Evolutionary conservation across 37 sponge, comb jelly and placozoan species (phyloP).

Genomic region (Tethya wilhelma): DNA sequence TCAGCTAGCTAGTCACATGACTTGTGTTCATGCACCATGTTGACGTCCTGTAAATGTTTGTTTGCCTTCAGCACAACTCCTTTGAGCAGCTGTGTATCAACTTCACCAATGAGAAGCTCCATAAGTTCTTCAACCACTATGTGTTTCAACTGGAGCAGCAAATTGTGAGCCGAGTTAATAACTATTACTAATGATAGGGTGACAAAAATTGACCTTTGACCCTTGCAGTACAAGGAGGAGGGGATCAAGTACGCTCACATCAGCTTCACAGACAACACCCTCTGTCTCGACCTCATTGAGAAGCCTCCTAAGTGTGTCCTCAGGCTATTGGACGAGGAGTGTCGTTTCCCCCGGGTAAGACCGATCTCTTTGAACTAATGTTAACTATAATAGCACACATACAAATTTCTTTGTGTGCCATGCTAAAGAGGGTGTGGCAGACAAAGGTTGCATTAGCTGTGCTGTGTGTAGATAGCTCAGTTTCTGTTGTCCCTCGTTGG

Average conservation of each 20-base stretch:
- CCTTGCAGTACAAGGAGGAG: slow-evolving; percentile 82
- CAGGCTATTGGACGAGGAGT: slow-evolving; percentile 92
- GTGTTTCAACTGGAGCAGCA: slow-evolving; percentile 91
- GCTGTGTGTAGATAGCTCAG: neutral
- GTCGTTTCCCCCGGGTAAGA: slow-evolving; percentile 89
- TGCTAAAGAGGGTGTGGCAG: neutral
- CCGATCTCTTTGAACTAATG: neutral
- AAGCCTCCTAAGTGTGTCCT: slow-evolving; percentile 94
- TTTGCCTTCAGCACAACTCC: slow-evolving; percentile 89
- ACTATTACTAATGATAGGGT: neutral
- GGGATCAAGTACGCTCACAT: slow-evolving; percentile 94
- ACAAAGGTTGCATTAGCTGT: neutral
- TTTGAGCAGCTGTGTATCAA: slow-evolving; percentile 99
- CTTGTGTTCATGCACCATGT: neutral
- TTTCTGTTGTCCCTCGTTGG: neutral
- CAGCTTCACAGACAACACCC: slow-evolving; percentile 93
- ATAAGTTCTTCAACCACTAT: slow-evolving; percentile 97
- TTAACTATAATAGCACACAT: neutral
- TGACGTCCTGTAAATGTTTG: neutral
- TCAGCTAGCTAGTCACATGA: neutral
- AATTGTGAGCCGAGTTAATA: slow-evolving; percentile 61
- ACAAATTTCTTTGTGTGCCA: neutral
- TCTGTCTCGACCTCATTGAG: slow-evolving; percentile 92
- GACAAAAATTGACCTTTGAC: neutral
- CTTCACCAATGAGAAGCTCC: slow-evolving; percentile 96